Evolutionary conservation across 2,113 vertebrate species (phyloP), one percentile per base, ranked within the genome.

Genomic region (Dromas ardeola): DNA sequence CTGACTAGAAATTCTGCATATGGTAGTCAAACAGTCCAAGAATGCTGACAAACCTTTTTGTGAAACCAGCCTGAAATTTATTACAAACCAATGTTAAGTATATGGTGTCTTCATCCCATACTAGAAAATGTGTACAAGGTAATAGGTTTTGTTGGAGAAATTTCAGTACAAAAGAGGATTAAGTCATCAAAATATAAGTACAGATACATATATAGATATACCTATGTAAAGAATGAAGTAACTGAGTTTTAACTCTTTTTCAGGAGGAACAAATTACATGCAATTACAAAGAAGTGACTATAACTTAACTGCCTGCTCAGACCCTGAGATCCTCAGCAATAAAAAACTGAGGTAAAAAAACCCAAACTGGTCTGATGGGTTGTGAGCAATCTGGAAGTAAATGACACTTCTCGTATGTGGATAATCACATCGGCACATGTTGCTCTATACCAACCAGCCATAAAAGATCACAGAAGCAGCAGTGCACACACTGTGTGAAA

Each of bases 401-500:
- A 71, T 2, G 13, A 70, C 52, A 50, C 34, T 47, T 87, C 29
- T 82, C 1, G 0, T 76, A 71, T 13, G 45, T 14, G 22, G 38
- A 65, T 62, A 76, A 90, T 71, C 67, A 52, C 47, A 56, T 10
- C 19, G 20, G 56, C 58, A 76, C 73, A 84, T 38, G 63, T 47
- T 76, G 82, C 36, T 84, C 22, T 62, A 18, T 20, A 45, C 32
- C 55, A 42, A 83, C 45, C 56, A 80, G 52, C 42, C 73, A 53
- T 72, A 90, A 92, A 94, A 92, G 85, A 87, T 90, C 90, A 90
- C 40, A 94, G 82, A 61, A 66, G 73, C 49, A 81, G 58, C 56
- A 71, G 82, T 81, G 73, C 26, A 4, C 40, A 34, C 47, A 56
- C 15, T 1, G 3, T 76, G 67, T 87, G 77, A 85, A 91, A 95